Evolutionary conservation across 2,888 invertebrate genomes (phyloP).

Genomic region (Caenorhabditis angaria): DNA sequence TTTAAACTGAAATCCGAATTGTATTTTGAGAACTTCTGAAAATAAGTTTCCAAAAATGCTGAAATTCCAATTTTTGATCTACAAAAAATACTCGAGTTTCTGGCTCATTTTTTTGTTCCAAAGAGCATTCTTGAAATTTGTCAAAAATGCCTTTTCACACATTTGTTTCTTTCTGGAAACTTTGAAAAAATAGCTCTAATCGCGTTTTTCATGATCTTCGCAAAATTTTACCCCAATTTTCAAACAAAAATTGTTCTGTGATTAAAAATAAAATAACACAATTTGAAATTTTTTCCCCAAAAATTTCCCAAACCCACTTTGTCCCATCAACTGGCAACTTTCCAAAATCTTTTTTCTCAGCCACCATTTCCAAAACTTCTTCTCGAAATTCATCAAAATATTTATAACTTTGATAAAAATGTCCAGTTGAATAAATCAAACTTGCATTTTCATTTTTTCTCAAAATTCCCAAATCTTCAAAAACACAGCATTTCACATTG

Average conservation of each 20-base stretch:
- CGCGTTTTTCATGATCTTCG: no score
- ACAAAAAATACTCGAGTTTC: no score
- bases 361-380: conserved; percentile 7
- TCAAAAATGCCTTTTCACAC: no score
- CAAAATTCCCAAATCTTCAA: conserved; percentile 15
- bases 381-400: conserved; percentile 15
- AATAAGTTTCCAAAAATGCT: not conserved
- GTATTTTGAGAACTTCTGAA: conserved; percentile 12
- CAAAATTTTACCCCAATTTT: no score
- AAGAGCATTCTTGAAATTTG: no score
- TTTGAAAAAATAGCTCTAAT: no score
- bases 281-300: not conserved
- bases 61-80: no score
- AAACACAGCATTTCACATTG: conserved; percentile 21
- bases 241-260: no score
- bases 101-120: no score
- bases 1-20: conserved; percentile 9
- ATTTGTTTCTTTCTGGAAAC: no score
- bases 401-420: conserved; percentile 35
- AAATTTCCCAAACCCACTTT: not conserved
- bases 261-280: not conserved
- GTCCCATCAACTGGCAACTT: conserved; percentile 1
- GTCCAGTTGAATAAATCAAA: conserved; percentile 22
- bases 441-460: no score
- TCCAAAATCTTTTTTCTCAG: conserved; percentile 11